Evolutionary conservation across 1,140 invertebrate species (phyloP), one percentile per base, ranked within the genome.

Genomic region (Thrips palmi): DNA sequence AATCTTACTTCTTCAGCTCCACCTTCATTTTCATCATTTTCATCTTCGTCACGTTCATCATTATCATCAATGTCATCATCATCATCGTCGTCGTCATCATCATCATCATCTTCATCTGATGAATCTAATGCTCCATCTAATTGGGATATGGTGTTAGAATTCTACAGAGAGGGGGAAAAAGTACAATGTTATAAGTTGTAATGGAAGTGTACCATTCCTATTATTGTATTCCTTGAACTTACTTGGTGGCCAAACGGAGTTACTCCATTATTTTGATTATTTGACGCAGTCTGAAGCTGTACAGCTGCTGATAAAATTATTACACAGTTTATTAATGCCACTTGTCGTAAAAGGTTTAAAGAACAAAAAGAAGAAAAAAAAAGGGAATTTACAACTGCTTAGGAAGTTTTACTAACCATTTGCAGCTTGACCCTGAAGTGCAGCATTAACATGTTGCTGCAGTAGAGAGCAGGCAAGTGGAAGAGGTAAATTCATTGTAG

Each of bases 381-480:
- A 27, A 27, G 12, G 12, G 24, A 27, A 8, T 27, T 27, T 27
- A 27, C 7, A 27, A 12, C 7, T 27, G 7, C 12, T 27, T 27
- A n/a, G n/a, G n/a, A n/a, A n/a, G n/a, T n/a, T n/a, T n/a, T n/a
- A 33, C 3, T 14, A 23, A 39, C 53, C 49, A 49, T 56, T 51
- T 52, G 44, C 54, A 51, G 62, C 57, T 49, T 65, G 61, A 30
- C 62, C 66, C 43, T 65, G 65, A 12, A 81, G 58, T n/a, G 77
- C 78, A 18, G 71, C 74, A 57, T 82, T 85, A 2, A 91, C 79
- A 55, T 88, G 83, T 50, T 85, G 78, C 49, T 87, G 84, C 14
- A 88, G 62, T 40, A 84, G 60, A 12, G 74, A 71, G 1, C 78
- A 76, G 33, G 85, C 81, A 49, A 82, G 53, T 22, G 72, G 67